These are phyloP conservation scores for Perodicticus potto DNA, from an alignment of 2,797 vertebrate genomes.

Conservation along the genomic window DNA sequence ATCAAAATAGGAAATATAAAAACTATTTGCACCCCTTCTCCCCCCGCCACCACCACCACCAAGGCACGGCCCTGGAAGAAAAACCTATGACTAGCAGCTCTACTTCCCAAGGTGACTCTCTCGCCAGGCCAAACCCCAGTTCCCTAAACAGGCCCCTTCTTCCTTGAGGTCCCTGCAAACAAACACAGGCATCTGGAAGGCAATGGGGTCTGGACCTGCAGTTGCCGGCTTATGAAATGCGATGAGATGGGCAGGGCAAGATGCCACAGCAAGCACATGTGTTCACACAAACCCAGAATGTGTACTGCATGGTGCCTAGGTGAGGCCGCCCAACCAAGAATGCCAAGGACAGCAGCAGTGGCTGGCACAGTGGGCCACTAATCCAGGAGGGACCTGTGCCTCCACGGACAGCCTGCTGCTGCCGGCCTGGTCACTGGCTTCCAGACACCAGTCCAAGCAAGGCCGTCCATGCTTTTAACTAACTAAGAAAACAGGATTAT, in stretches of 20 bases:
- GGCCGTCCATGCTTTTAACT: background rate
- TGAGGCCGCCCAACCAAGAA: background rate
- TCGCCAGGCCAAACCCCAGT: background rate
- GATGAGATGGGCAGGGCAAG: background rate
- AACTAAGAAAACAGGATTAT: background rate
- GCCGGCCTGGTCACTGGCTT: background rate
- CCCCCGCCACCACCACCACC: background rate
- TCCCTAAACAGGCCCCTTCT: background rate
- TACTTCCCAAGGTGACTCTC: background rate
- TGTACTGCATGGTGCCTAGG: background rate
- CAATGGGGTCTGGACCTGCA: background rate
- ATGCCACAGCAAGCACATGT: background rate
- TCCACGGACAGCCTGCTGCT: background rate
- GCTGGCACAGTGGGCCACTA: fast-evolving
- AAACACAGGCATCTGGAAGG: background rate
- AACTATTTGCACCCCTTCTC: background rate
- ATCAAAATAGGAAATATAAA: slow-evolving; percentile 46
- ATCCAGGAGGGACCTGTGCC: background rate
- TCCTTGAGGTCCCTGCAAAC: background rate
- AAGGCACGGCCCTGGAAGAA: background rate
- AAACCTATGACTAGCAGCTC: background rate
- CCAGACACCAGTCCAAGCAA: background rate
- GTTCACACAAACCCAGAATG: background rate
- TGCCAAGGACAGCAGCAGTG: background rate
- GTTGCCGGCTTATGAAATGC: background rate